phyloP scores from a whole-genome alignment of 2,113 vertebrate genomes.

The Lophura nycthemera region DNA sequence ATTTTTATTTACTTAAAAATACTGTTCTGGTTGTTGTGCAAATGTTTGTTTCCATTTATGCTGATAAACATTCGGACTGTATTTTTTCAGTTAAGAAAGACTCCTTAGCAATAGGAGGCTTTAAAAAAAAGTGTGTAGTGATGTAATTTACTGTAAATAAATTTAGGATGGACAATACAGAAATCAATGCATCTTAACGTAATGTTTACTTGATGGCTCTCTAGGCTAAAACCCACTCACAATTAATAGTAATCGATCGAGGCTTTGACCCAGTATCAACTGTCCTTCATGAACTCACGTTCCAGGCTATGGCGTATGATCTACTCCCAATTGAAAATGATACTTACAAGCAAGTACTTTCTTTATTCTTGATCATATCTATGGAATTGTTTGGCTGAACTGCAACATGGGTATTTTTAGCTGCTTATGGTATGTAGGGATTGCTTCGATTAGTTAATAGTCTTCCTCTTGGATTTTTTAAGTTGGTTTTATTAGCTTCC shows the following conservation, averaged over 20 bases:
- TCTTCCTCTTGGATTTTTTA: not conserved
- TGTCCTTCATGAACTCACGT: conserved; percentile 96
- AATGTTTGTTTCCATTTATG: not conserved
- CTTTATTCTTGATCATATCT: not conserved
- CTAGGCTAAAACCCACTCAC: conserved; percentile 93
- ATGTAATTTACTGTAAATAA: not conserved
- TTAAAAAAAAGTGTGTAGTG: not conserved
- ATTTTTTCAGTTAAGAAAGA: not conserved
- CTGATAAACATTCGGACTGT: not conserved
- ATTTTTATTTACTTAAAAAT: not conserved
- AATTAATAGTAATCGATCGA: conserved; percentile 94
- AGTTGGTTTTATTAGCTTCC: not conserved
- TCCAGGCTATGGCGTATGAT: conserved; percentile 98
- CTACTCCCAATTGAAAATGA: conserved; percentile 92
- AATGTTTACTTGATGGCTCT: conserved; percentile 45
- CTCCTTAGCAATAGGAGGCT: not conserved
- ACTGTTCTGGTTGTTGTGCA: not conserved
- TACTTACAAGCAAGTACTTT: conserved; percentile 89
- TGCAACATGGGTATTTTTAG: not conserved
- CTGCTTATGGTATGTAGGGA: not conserved
- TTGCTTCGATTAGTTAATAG: not conserved
- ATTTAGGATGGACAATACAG: not conserved
- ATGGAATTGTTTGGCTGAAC: not conserved
- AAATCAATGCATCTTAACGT: not conserved
- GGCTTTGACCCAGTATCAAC: conserved; percentile 94